These are phyloP conservation scores for Vicugna pacos DNA, from an alignment of 2,113 vertebrate genomes.

Conservation along the genomic window DNA sequence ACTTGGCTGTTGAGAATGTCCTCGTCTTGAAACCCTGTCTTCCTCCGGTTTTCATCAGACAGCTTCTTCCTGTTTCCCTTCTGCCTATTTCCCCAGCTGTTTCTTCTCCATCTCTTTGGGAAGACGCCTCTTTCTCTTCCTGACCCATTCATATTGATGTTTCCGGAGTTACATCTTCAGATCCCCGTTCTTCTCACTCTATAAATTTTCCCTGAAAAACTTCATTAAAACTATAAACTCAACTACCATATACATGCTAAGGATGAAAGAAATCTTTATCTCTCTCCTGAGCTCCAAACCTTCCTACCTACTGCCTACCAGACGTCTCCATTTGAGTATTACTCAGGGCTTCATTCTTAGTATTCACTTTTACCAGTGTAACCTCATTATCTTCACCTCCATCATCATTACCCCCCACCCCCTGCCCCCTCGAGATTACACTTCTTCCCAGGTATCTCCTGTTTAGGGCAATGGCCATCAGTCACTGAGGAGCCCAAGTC, in stretches of 20 bases:
- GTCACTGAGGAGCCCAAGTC: not conserved
- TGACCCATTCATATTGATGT: not conserved
- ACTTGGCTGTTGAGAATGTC: not conserved
- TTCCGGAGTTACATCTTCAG: not conserved
- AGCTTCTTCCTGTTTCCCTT: not conserved
- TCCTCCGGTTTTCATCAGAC: not conserved
- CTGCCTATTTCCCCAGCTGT: not conserved
- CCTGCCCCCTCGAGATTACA: too few species aligned
- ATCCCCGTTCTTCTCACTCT: not conserved
- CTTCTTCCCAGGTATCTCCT: not conserved
- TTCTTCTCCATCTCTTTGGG: not conserved
- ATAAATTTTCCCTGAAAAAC: not conserved
- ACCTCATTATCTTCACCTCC: not conserved
- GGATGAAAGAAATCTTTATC: not conserved
- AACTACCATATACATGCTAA: not conserved
- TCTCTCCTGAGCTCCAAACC: not conserved
- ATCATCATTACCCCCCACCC: too few species aligned
- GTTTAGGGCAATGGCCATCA: not conserved
- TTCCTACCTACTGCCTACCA: not conserved
- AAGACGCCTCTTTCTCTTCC: not conserved
- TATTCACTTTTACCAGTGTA: not conserved
- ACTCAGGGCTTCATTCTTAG: not conserved
- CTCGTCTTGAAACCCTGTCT: not conserved
- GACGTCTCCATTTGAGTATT: not conserved
- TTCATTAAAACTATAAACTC: not conserved